Base-by-base conservation (phyloP, 2,113 vertebrate genomes). In the Calonectris borealis region DNA sequence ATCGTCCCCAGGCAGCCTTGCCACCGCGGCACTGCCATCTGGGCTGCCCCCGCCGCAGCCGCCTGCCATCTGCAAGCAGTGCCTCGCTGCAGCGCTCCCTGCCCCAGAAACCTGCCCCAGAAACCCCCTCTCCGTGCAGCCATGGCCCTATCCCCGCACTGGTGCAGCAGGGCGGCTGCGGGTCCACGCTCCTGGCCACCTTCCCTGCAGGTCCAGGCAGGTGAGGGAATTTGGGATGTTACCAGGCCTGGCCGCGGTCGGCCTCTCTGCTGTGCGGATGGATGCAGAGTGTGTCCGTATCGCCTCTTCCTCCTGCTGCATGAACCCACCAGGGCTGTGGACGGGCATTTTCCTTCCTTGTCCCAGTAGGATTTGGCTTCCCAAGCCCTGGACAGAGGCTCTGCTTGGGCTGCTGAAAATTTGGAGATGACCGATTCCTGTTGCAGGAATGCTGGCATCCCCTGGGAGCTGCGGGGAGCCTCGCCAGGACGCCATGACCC, bases 121-220 rank as follows among this genome's bases (percentile, higher is more conserved):
- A 94, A 95, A 94, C 69, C 83, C 70, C 27, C 20, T 77, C 5
- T 3, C 68, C 0, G 0, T 52, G 44, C 20, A 76, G 51, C 38
- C 20, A 5, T 2, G 13, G 75, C 9, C 73, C 68, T 7, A 4
- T 31, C 24, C 58, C 36, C 2, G 0, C 1, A 4, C 80, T 2
- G 8, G n/a, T 0, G 0, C 78, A 38, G 27, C 0, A 0, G 29
- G n/a, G 52, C 1, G 1, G 54, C 77, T 8, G 4, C 3, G 1
- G 38, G 44, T 31, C 46, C 69, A 25, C 0, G 0, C 4, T 89
- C 46, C 40, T 0, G 0, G 46, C 36, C 69, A 40, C 25, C 12
- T 6, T 83, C 32, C 27, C n/a, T 0, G 0, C 0, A 1, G 51
- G 19, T 82, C 20, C 46, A 2, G 8, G 18, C 26, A 69, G 60